Evolutionary conservation across 1,140 invertebrate species (phyloP), one percentile per base, ranked within the genome.

Genomic region (Papilio dardanus): DNA sequence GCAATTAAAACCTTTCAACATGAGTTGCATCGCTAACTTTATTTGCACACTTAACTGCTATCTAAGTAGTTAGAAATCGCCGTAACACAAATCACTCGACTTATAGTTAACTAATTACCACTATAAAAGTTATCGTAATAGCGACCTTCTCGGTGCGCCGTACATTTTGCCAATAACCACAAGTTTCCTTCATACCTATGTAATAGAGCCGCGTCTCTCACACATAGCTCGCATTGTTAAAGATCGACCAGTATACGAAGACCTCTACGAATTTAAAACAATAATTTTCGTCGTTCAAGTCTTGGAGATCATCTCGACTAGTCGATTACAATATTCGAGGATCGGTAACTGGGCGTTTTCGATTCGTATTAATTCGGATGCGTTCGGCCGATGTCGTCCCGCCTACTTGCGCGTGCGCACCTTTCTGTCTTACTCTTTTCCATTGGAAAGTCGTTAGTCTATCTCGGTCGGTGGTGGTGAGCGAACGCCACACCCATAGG

Each of bases 311-410:
- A 85, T 78, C 66, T 79, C 74, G 75, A 71, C 67, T 77, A 74
- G 80, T 54, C 69, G 75, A 73, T 76, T 78, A 77, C 73, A 76
- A 73, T 54, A 31, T n/a, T 77, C 81, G 79, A 77, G 76, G 74
- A 83, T 86, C 80, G 82, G 81, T 74, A 76, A 84, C 89, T 90
- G 89, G 91, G 91, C 91, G 91, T 83, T 82, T 81, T 88, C 89
- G 75, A 67, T 73, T 73, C 71, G 71, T 73, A 21, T 73, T 35
- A 68, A 80, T 79, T 85, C 79, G 81, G 74, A 71, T 68, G 24
- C 77, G 75, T 75, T 91, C 90, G 90, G 85, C 74, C 71, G 74
- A 73, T 74, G 71, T 89, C 91, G 91, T 81, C 85, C 86, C 89
- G 88, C 91, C 89, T 83, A 86, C 85, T 79, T 83, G 83, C 79